phyloP scores from a whole-genome alignment of 2,113 vertebrate genomes.

The Etheostoma spectabile region DNA sequence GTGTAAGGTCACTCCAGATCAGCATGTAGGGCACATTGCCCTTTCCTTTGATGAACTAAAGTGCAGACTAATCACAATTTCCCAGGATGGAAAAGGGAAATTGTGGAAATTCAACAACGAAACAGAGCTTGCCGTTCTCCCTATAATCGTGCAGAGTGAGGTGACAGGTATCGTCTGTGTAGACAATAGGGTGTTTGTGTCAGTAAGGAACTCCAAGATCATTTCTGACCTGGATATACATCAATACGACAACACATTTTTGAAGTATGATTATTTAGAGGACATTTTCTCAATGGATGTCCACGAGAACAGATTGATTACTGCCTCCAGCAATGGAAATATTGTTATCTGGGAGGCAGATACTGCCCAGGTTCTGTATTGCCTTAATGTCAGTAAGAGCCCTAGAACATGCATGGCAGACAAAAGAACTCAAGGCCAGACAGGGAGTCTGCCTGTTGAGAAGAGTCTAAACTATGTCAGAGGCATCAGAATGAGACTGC shows the following conservation, averaged over 20 bases:
- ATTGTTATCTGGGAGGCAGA: conserved; percentile 4
- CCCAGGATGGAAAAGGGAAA: conserved; percentile 5
- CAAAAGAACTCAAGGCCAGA: too few species aligned
- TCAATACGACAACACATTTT: accelerated
- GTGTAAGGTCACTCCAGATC: background rate
- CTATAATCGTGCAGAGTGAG: background rate
- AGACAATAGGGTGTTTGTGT: background rate
- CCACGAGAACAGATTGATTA: background rate
- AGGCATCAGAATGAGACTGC: too few species aligned
- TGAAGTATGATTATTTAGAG: background rate
- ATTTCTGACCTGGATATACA: conserved; percentile 15
- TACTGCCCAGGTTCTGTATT: background rate
- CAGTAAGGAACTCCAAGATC: background rate
- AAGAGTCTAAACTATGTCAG: too few species aligned
- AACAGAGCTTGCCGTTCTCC: accelerated
- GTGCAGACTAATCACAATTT: conserved; percentile 17
- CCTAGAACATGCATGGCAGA: too few species aligned
- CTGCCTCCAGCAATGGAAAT: conserved; percentile 25
- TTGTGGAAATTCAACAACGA: conserved; percentile 49
- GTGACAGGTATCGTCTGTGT: conserved; percentile 9
- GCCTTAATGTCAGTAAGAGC: background rate
- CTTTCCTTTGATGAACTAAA: conserved; percentile 12
- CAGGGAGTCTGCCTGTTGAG: too few species aligned
- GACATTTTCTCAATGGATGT: conserved; percentile 33
- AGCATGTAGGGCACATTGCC: background rate